Evolutionary conservation across 2,797 vertebrate species (phyloP).

Genomic region (Glossophaga mutica): DNA sequence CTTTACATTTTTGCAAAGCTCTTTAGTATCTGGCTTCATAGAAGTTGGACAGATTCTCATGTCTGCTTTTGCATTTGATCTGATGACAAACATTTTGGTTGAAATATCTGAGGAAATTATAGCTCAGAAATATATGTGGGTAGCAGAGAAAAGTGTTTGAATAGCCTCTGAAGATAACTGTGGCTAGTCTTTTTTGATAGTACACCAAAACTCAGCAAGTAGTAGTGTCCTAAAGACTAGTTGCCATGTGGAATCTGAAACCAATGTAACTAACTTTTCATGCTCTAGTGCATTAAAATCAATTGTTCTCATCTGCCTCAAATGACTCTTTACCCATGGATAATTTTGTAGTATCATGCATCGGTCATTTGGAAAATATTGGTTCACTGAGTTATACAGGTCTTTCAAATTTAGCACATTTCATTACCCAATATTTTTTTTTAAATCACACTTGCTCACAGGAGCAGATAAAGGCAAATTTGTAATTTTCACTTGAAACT

Average conservation of each 20-base stretch:
- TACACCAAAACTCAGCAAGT: neutral
- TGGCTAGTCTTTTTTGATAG: neutral
- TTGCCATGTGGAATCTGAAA: neutral
- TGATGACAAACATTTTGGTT: neutral
- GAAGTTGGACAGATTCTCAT: neutral
- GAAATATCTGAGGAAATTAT: neutral
- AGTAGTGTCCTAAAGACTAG: neutral
- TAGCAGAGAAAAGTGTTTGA: neutral
- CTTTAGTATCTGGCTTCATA: neutral
- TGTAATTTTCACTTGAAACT: slow-evolving; percentile 50
- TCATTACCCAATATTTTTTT: neutral
- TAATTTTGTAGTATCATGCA: neutral
- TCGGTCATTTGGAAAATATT: neutral
- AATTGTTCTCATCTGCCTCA: neutral
- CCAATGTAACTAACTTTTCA: neutral
- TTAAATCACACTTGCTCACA: neutral
- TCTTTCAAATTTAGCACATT: neutral
- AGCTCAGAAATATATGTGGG: neutral
- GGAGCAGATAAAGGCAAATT: slow-evolving; percentile 27
- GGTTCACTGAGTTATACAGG: neutral
- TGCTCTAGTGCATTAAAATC: neutral
- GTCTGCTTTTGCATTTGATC: neutral
- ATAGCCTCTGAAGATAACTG: neutral
- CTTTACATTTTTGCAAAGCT: neutral
- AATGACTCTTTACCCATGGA: neutral